These are phyloP conservation scores for Megastigmus dorsalis DNA, from an alignment of 2,888 invertebrate species.

Conservation along the genomic window DNA sequence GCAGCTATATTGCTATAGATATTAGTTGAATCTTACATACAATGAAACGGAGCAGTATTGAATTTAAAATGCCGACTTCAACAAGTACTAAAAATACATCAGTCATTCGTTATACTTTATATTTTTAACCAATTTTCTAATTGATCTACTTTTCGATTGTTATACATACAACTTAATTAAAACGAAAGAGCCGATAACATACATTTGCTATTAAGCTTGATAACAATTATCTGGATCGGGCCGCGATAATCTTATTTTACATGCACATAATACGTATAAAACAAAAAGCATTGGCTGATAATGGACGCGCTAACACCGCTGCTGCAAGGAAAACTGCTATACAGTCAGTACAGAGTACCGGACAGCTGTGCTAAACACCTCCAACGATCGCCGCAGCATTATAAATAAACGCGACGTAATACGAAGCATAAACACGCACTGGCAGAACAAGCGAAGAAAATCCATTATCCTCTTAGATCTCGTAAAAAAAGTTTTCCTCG, in stretches of 20 bases:
- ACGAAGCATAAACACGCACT: no score
- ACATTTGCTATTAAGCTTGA: not conserved
- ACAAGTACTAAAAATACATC: no score
- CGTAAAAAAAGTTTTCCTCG: slow-evolving; percentile 3
- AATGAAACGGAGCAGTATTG: no score
- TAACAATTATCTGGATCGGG: slow-evolving; percentile 16
- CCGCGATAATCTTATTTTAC: not conserved
- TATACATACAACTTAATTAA: no score
- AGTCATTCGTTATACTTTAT: no score
- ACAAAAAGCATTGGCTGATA: not conserved
- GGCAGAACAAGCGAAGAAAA: not conserved
- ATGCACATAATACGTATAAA: not conserved
- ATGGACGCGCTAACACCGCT: not conserved
- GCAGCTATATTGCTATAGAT: no score
- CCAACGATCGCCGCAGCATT: not conserved
- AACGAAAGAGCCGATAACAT: no score
- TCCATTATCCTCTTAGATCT: not conserved
- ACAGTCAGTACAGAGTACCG: not conserved
- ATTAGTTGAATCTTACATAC: no score
- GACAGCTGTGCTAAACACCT: not conserved
- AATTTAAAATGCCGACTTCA: no score
- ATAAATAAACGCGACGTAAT: slow-evolving; percentile 32
- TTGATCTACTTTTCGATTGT: no score
- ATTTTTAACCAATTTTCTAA: no score
- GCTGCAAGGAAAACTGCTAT: no score